Evolutionary conservation across 2,888 invertebrate genomes (phyloP).

Genomic region (Pyralis farinalis): DNA sequence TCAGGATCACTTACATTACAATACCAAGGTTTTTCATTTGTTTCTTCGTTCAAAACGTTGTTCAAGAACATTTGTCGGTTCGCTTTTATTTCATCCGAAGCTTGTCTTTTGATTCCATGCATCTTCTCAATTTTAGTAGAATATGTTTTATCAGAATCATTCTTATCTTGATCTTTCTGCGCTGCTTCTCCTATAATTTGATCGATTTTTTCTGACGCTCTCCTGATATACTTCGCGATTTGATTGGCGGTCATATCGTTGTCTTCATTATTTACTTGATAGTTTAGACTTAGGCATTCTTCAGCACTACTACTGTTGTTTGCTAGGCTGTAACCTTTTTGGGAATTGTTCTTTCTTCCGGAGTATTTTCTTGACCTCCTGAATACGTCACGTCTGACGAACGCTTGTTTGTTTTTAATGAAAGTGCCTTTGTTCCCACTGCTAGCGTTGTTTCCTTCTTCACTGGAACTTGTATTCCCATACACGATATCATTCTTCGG

Average conservation of each 20-base stretch:
- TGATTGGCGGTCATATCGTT: slow-evolving; percentile 78
- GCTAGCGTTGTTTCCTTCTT: slow-evolving; percentile 68
- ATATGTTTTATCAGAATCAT: slow-evolving; percentile 72
- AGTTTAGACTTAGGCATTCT: slow-evolving; percentile 70
- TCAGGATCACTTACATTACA: slow-evolving; percentile 76
- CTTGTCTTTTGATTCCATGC: slow-evolving; percentile 78
- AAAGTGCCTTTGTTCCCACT: slow-evolving; percentile 74
- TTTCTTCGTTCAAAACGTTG: slow-evolving; percentile 66
- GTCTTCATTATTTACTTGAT: slow-evolving; percentile 78
- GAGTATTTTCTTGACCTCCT: slow-evolving; percentile 75
- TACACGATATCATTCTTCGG: slow-evolving; percentile 68
- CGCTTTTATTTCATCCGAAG: slow-evolving; percentile 70
- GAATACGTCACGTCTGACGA: slow-evolving; percentile 71
- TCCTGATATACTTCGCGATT: slow-evolving; percentile 78
- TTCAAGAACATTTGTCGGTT: slow-evolving; percentile 67
- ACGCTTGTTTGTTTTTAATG: slow-evolving; percentile 81
- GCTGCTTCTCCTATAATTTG: slow-evolving; percentile 70
- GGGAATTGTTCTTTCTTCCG: slow-evolving; percentile 61
- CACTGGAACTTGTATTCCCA: slow-evolving; percentile 74
- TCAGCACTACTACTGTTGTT: slow-evolving; percentile 72
- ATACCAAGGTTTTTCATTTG: slow-evolving; percentile 73
- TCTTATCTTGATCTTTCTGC: slow-evolving; percentile 55
- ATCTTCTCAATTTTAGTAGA: slow-evolving; percentile 79
- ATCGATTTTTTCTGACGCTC: slow-evolving; percentile 80
- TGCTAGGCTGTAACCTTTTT: slow-evolving; percentile 54